These are phyloP conservation scores for Graptemys geographica DNA, from an alignment of 2,797 vertebrate genomes.

Conservation along the genomic window DNA sequence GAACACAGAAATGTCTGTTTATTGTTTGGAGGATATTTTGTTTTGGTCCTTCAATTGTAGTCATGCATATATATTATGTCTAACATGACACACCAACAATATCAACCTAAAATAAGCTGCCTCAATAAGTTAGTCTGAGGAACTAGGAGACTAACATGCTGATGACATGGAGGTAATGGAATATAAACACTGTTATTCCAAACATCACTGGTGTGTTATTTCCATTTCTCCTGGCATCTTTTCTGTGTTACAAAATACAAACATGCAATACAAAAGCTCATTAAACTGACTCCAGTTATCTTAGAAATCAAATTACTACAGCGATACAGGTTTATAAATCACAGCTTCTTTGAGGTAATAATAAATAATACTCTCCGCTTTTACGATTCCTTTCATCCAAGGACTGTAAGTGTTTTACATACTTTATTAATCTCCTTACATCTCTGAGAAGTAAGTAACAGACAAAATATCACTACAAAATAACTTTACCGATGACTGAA, in stretches of 20 bases:
- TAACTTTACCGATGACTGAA: not conserved
- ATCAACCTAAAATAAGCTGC: conserved; percentile 44
- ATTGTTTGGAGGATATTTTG: not conserved
- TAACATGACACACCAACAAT: conserved; percentile 30
- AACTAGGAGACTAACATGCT: conserved; percentile 61
- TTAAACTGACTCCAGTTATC: conserved; percentile 74
- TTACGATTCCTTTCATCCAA: conserved; percentile 34
- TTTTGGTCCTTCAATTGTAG: conserved; percentile 12
- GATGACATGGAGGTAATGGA: conserved; percentile 74
- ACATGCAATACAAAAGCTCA: conserved; percentile 66
- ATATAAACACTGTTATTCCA: conserved; percentile 76
- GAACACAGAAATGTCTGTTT: not conserved
- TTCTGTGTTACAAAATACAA: conserved; percentile 52
- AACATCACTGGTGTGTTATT: conserved; percentile 65
- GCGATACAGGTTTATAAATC: conserved; percentile 54
- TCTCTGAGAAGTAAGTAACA: not conserved
- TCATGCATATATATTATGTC: conserved; percentile 20
- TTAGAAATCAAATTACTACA: conserved; percentile 66
- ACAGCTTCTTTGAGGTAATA: conserved; percentile 45
- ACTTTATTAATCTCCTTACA: conserved; percentile 16
- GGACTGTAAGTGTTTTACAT: not conserved
- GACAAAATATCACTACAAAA: not conserved
- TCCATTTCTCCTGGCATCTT: conserved; percentile 71
- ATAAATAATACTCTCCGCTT: conserved; percentile 38
- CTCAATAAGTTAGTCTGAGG: conserved; percentile 63